A percentile compares a stretch with the other conserved stretches of the same genome.
phyloP scores from a whole-genome alignment of 2,797 vertebrate species.

The Carapus acus region DNA sequence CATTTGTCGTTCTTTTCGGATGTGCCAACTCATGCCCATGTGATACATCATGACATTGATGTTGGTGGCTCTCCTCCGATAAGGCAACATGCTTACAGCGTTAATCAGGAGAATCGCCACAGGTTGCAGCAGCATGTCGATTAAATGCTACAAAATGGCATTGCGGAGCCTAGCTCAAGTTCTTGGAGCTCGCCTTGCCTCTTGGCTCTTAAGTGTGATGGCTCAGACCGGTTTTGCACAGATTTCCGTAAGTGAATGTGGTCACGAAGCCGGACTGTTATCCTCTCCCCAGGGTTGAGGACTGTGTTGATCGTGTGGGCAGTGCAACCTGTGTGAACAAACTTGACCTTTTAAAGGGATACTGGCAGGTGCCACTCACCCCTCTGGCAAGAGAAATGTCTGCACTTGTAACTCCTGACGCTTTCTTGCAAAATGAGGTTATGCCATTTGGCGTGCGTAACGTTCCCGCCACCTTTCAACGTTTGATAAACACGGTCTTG shows the following conservation, averaged over 20 bases:
- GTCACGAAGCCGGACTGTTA: no score
- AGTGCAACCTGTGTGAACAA: no score
- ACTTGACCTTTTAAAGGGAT: no score
- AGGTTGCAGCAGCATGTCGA: background rate
- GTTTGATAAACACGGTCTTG: no score
- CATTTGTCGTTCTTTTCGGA: background rate
- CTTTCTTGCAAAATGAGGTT: no score
- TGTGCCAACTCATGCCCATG: background rate
- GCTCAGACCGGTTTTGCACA: background rate
- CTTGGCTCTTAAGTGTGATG: background rate
- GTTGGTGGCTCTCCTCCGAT: no score
- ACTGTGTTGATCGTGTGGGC: background rate
- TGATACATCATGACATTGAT: background rate
- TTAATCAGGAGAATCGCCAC: background rate
- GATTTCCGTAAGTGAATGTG: background rate
- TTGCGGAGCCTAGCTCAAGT: no score
- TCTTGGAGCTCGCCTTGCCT: constrained; percentile 1
- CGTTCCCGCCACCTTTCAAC: no score
- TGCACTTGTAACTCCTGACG: no score
- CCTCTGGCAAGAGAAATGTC: no score
- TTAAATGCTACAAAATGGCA: constrained; percentile 1
- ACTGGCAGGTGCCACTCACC: no score
- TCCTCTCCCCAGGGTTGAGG: background rate
- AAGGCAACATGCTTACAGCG: background rate
- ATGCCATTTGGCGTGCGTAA: no score